These are phyloP conservation scores for Brachymystax lenok DNA, from an alignment of 2,797 vertebrate genomes.

Conservation along the genomic window DNA sequence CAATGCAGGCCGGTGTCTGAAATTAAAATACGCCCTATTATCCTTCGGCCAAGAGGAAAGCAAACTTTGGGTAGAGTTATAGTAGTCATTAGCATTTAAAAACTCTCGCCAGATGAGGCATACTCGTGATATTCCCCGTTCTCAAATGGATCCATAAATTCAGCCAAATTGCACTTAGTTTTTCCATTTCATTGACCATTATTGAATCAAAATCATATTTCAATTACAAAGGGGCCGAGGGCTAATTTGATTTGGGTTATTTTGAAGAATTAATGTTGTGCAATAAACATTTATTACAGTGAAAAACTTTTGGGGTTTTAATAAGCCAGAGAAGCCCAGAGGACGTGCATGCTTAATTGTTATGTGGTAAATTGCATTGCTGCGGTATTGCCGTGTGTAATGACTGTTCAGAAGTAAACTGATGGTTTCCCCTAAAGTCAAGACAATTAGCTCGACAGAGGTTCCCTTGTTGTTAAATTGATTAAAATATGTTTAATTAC, in stretches of 20 bases:
- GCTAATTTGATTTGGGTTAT: conserved; percentile 76
- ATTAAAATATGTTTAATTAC: conserved; percentile 80
- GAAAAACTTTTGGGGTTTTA: conserved; percentile 77
- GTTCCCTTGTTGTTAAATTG: conserved; percentile 81
- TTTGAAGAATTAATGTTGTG: conserved; percentile 71
- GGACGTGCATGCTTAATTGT: conserved; percentile 80
- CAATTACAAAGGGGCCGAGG: conserved; percentile 72
- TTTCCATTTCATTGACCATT: conserved; percentile 65
- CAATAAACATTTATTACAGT: conserved; percentile 79
- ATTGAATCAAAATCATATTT: conserved; percentile 70
- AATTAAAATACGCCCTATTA: background rate
- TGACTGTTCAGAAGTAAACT: conserved; percentile 72
- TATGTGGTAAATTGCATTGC: conserved; percentile 78
- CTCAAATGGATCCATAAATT: background rate
- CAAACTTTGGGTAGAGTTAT: background rate
- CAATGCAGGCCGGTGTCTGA: background rate
- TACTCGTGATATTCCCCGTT: background rate
- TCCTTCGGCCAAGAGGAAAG: background rate
- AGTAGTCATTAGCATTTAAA: conserved; percentile 5
- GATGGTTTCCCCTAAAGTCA: conserved; percentile 71
- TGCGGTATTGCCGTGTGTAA: conserved; percentile 77
- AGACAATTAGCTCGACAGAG: conserved; percentile 80
- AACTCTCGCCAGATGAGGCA: background rate
- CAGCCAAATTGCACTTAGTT: conserved; percentile 60
- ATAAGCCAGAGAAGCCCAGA: conserved; percentile 75